Conservation (phyloP, 1,140 invertebrate genomes). For the Eriocheir sinensis region DNA sequence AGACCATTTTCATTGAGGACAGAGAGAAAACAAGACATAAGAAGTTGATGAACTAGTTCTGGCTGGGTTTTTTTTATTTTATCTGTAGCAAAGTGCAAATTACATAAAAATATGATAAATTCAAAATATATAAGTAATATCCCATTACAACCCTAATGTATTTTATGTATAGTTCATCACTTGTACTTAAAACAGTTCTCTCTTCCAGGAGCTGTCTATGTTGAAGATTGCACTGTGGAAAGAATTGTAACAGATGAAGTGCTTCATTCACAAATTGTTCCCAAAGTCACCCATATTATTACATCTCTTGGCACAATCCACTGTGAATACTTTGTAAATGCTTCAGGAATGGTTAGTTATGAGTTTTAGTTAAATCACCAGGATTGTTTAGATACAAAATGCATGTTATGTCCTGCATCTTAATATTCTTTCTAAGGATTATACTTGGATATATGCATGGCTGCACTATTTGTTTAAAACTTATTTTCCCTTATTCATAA, state of each 20-base stretch:
- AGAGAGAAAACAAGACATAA: too few species aligned
- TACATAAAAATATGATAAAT: neutral
- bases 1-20: too few species aligned
- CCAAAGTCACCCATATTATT: constrained; percentile 70
- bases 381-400: neutral
- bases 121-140: neutral
- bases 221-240: constrained; percentile 70
- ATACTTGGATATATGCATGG: too few species aligned
- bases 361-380: constrained; percentile 19
- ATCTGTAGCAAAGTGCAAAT: too few species aligned
- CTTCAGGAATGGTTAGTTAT: constrained; percentile 88
- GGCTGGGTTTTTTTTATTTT: too few species aligned
- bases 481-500: too few species aligned
- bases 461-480: too few species aligned
- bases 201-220: constrained; percentile 74
- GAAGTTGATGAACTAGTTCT: too few species aligned
- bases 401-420: neutral
- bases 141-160: neutral
- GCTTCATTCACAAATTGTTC: constrained; percentile 73
- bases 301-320: constrained; percentile 86
- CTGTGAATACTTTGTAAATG: constrained; percentile 96
- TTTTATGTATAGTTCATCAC: neutral
- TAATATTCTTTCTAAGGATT: too few species aligned
- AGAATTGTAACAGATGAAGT: constrained; percentile 66
- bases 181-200: neutral